Evolutionary conservation across 1,140 invertebrate genomes (phyloP).

Genomic region (Tetranychus cinnabarinus): DNA sequence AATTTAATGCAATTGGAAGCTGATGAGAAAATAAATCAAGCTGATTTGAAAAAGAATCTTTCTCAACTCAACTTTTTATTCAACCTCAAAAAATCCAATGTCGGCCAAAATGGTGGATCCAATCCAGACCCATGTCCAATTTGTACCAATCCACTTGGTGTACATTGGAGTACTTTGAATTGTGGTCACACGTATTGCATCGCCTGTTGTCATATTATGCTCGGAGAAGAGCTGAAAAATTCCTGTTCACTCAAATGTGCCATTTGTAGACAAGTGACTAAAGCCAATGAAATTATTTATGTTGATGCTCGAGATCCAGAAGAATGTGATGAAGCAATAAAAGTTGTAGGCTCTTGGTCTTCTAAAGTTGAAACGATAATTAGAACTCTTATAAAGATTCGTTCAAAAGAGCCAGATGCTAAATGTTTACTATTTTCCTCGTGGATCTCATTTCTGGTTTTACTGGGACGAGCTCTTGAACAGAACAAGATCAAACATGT

Average conservation of each 20-base stretch:
- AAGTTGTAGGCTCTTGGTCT: slow-evolving; percentile 32
- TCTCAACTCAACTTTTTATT: background rate
- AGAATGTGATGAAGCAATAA: slow-evolving; percentile 13
- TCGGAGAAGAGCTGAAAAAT: slow-evolving; percentile 13
- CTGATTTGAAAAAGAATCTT: background rate
- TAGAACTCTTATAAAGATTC: slow-evolving; percentile 30
- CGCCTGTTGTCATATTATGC: slow-evolving; percentile 29
- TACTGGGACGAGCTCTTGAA: slow-evolving; percentile 31
- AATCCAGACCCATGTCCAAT: slow-evolving; percentile 43
- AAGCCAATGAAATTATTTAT: slow-evolving; percentile 30
- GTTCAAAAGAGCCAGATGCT: slow-evolving; percentile 27
- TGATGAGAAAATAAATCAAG: background rate
- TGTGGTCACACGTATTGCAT: slow-evolving; percentile 44
- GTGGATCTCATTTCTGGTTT: slow-evolving; percentile 37
- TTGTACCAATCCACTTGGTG: slow-evolving; percentile 31
- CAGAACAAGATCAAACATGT: slow-evolving; percentile 32
- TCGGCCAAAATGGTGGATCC: slow-evolving; percentile 19
- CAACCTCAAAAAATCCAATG: slow-evolving; percentile 25
- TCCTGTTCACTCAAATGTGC: slow-evolving; percentile 25
- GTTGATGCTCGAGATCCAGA: slow-evolving; percentile 24
- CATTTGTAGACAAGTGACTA: slow-evolving; percentile 35
- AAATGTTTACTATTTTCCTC: slow-evolving; percentile 49
- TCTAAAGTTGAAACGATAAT: slow-evolving; percentile 46
- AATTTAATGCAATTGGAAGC: background rate
- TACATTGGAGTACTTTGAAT: slow-evolving; percentile 35